Evolutionary conservation across 2,888 invertebrate species (phyloP), one percentile per base, ranked within the genome.

Genomic region (Caenorhabditis sp.): DNA sequence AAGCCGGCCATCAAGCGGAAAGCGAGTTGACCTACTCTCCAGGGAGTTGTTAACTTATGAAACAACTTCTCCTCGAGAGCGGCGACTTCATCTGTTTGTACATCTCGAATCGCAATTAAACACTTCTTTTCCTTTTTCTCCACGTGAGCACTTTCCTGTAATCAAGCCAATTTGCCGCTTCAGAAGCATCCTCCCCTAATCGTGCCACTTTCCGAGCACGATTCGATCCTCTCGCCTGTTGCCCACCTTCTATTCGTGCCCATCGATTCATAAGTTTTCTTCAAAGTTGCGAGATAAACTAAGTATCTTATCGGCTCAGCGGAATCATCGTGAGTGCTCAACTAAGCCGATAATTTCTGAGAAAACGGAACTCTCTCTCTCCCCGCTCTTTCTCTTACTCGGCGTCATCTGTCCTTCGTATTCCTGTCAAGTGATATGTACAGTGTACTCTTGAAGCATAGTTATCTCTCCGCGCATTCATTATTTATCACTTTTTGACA

Each of bases 11-110:
- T 59, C 68, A 68, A 68, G 45, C 37, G 55, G 41, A 24, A 20
- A 39, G n/a, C 41, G 58, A 61, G 61, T 61, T 61, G 61, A 71
- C 61, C 53, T 22, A 39, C 45, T 73, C 73, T 55, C 73, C 26
- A 45, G 73, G 55, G 73, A 66, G 65, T 61, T 53, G 73, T 73
- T 73, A 73, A 73, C 65, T 65, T 73, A 73, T 73, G 73, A 73
- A 65, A 73, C 65, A 66, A 73, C 72, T 52, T 62, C 62, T 63
- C 48, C 27, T 13, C 55, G 20, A 41, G 43, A 35, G 63, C 48
- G 68, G 46, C 66, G 41, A 56, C 68, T 68, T 58, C 68, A 68
- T 66, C 66, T 66, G 68, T 68, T 68, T 59, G 58, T 68, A 66
- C 58, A 58, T 58, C 48, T 48, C 48, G 30, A n/a, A n/a, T n/a